Evolutionary conservation across 2,113 vertebrate genomes (phyloP).

Genomic region (Urocitellus parryii): DNA sequence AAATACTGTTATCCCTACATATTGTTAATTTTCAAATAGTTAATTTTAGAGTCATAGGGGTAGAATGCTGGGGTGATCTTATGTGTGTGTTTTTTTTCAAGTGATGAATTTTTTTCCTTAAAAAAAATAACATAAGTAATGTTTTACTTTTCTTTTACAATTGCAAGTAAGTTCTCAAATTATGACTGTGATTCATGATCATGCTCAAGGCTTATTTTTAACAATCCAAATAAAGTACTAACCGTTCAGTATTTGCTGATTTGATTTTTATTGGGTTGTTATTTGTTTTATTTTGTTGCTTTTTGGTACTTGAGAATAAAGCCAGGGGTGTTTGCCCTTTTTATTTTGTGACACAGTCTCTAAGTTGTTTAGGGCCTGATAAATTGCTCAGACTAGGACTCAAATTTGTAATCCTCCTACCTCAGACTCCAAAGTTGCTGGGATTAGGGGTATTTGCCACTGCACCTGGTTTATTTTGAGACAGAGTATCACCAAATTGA

Average conservation of each 20-base stretch:
- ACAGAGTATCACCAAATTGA: too few relatives aligned
- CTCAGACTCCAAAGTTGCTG: too few relatives aligned
- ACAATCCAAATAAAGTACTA: constrained; percentile 47
- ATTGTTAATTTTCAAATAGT: constrained; percentile 61
- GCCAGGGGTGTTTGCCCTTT: too few relatives aligned
- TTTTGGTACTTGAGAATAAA: too few relatives aligned
- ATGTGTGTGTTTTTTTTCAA: not conserved
- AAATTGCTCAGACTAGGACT: too few relatives aligned
- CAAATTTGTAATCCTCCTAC: too few relatives aligned
- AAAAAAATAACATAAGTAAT: constrained; percentile 55
- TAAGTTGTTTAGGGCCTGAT: too few relatives aligned
- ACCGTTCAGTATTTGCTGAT: constrained; percentile 26
- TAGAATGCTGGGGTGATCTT: not conserved
- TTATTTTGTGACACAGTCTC: too few relatives aligned
- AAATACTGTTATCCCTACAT: not conserved
- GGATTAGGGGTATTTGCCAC: too few relatives aligned
- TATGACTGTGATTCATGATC: constrained; percentile 62
- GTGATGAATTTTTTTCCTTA: not conserved
- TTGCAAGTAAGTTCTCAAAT: constrained; percentile 59
- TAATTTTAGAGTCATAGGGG: constrained; percentile 38
- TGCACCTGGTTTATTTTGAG: too few relatives aligned
- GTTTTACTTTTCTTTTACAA: constrained; percentile 61
- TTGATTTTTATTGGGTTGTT: not conserved
- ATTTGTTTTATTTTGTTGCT: too few relatives aligned
- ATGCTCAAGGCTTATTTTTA: constrained; percentile 63